Conservation (phyloP, 2,888 invertebrate species). For the Pheosia tremula region DNA sequence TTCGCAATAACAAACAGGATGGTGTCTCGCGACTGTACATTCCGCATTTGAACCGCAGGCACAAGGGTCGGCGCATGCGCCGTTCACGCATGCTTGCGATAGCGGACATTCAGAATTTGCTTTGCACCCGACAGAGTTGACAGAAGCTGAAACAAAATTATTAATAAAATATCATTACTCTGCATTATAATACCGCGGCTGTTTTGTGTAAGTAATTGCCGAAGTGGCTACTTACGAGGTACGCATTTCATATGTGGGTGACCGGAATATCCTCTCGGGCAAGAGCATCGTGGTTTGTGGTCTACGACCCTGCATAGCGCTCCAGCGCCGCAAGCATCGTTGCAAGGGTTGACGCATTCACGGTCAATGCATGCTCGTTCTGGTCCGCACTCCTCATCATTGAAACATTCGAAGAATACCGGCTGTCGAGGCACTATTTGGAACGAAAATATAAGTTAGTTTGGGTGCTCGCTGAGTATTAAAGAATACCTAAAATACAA, state of each 20-base stretch:
- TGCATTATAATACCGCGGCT: background rate
- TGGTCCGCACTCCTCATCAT: constrained; percentile 89
- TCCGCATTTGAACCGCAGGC: constrained; percentile 93
- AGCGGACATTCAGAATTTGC: constrained; percentile 92
- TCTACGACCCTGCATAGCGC: constrained; percentile 93
- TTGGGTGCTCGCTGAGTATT: background rate
- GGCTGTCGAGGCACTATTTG: constrained; percentile 72
- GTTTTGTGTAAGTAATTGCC: background rate
- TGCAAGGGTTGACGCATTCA: constrained; percentile 91
- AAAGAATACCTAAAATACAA: too few relatives aligned
- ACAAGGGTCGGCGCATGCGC: constrained; percentile 92
- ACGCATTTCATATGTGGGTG: constrained; percentile 89
- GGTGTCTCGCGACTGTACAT: constrained; percentile 92
- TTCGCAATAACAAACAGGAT: constrained; percentile 93
- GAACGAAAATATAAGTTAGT: constrained; percentile 20
- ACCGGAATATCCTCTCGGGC: constrained; percentile 91
- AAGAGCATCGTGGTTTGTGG: constrained; percentile 91
- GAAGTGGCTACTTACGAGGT: constrained; percentile 87
- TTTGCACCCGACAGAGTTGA: constrained; percentile 87
- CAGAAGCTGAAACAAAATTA: constrained; percentile 77
- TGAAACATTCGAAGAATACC: constrained; percentile 87
- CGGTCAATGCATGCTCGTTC: constrained; percentile 91
- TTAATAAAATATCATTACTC: too few relatives aligned
- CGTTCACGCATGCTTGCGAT: constrained; percentile 93
- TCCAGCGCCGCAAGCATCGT: constrained; percentile 89